Evolutionary conservation across 1,140 invertebrate genomes (phyloP).

Genomic region (Phymastichus coffea): DNA sequence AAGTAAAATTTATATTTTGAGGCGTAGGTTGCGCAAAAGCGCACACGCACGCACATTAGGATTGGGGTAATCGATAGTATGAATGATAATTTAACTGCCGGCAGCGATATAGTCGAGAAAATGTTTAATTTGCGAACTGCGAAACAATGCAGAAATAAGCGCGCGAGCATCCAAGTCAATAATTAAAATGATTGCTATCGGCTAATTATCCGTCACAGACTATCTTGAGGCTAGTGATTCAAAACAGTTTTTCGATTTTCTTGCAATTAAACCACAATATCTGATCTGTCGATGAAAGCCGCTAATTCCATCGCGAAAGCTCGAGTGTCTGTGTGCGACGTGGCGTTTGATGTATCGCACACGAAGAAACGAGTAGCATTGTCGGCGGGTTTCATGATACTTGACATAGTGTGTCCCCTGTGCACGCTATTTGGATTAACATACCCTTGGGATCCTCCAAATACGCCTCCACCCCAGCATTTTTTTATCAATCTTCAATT

Average conservation of each 20-base stretch:
- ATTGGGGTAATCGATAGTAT: too few species aligned
- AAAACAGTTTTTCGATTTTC: too few species aligned
- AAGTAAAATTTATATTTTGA: too few species aligned
- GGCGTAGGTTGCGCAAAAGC: too few species aligned
- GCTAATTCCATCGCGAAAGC: neutral
- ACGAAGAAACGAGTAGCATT: conserved; percentile 4
- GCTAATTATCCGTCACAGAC: neutral
- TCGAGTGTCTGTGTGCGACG: neutral
- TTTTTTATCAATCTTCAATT: conserved; percentile 45
- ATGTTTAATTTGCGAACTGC: too few species aligned
- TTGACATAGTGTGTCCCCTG: conserved; percentile 13
- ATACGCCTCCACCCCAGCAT: conserved; percentile 20
- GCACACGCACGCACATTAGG: too few species aligned
- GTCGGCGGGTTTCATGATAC: conserved; percentile 11
- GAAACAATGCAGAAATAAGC: too few species aligned
- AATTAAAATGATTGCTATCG: neutral
- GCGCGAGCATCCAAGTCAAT: too few species aligned
- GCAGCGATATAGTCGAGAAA: too few species aligned
- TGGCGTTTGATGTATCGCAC: neutral
- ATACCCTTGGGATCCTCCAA: conserved; percentile 19
- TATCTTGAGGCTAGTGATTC: neutral
- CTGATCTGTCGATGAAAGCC: neutral
- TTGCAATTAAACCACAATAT: neutral
- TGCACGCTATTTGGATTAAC: conserved; percentile 15
- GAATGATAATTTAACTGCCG: too few species aligned